Evolutionary conservation across 1,140 invertebrate genomes (phyloP), one percentile per base, ranked within the genome.

Genomic region (Rhyacophila brunnea): DNA sequence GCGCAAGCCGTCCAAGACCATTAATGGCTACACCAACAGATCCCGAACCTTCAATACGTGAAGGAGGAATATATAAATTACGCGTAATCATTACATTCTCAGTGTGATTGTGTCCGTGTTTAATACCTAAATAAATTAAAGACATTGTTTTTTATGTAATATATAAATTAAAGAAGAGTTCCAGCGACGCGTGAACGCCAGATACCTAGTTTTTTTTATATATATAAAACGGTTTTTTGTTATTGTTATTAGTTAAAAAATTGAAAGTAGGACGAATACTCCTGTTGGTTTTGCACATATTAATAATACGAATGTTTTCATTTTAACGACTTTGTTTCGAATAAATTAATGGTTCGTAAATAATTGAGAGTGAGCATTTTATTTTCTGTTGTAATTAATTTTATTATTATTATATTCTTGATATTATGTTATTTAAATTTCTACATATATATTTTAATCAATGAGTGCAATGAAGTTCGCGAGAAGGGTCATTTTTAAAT

Each of bases 351-450:
- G 17, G 18, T 45, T 44, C 50, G 53, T 60, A 53, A 46, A 49
- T 46, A 64, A 64, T 55, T 34, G 48, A 53, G 58, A 60, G 62
- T 60, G 62, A 73, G 70, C 67, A 70, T 74, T 76, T 75, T 79
- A 73, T 75, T 78, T 68, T 77, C 74, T 71, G 76, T 79, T 77
- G 73, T 77, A 75, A 75, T 72, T 77, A 75, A 73, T 75, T 77
- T 73, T 74, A 74, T 70, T 73, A 20, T 60, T 44, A n/a, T 74
- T 69, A 28, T 28, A 70, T 74, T 77, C 70, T 72, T 70, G 74
- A 76, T 77, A 76, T 77, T 74, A 73, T 74, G 74, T 73, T 73
- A 63, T 74, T 74, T 70, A 67, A 72, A 71, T 74, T 71, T n/a
- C 68, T 71, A 74, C 66, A 67, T 67, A 69, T 73, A 70, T 73